Percentiles rank a stretch among this genome's conserved stretches.
These are phyloP conservation scores for Cotesia vestalis DNA, from an alignment of 1,140 invertebrate species.

Conservation along the genomic window DNA sequence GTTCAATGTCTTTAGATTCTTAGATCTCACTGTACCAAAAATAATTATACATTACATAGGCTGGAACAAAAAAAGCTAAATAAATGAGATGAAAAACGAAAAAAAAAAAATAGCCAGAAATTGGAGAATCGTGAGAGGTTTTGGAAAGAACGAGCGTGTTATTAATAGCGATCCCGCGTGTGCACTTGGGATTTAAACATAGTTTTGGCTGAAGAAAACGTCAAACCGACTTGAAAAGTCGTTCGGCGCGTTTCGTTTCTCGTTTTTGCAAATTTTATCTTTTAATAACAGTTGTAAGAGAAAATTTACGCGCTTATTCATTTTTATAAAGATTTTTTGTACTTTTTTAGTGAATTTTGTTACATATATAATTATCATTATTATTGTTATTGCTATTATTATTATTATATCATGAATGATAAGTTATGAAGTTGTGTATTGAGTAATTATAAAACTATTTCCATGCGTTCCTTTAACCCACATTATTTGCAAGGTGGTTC, in stretches of 20 bases:
- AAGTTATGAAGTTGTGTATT: conserved; percentile 7
- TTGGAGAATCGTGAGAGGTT: conserved; percentile 41
- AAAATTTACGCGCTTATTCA: too few relatives aligned
- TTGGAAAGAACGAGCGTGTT: conserved; percentile 55
- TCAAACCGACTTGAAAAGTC: conserved; percentile 61
- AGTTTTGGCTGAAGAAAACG: conserved; percentile 65
- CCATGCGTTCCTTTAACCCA: conserved; percentile 29
- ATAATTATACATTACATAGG: not conserved
- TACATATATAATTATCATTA: not conserved
- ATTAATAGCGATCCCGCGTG: conserved; percentile 60
- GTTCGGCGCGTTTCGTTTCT: conserved; percentile 52
- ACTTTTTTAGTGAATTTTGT: not conserved
- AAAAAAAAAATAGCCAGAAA: not conserved
- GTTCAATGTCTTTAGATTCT: too few relatives aligned
- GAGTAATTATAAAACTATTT: conserved; percentile 1
- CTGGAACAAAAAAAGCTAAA: not conserved
- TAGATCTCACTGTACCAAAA: too few relatives aligned
- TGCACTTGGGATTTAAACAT: conserved; percentile 62
- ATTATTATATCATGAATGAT: not conserved
- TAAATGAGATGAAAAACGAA: conserved; percentile 12
- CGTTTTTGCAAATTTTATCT: conserved; percentile 1
- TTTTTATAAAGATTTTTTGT: not conserved
- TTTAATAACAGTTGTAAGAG: not conserved
- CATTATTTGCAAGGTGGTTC: conserved; percentile 33
- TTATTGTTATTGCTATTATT: too few relatives aligned